Conservation (phyloP, 2,888 invertebrate species). For the Prosapia bicincta region DNA sequence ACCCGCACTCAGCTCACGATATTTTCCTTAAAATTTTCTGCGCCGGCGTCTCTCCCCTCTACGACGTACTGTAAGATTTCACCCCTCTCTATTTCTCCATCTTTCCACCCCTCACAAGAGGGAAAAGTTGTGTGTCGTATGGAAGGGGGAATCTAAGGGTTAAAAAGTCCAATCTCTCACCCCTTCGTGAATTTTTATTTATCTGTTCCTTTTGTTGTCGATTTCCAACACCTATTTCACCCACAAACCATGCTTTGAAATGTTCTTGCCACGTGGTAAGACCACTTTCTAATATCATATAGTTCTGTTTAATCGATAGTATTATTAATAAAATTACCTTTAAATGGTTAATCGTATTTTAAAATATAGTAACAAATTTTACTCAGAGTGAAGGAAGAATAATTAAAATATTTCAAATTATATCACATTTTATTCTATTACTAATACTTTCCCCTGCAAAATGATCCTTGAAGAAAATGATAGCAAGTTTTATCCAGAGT, state of each 20-base stretch:
- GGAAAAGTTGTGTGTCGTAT: slow-evolving; percentile 22
- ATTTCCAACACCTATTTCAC: neutral
- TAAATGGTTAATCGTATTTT: too few relatives aligned
- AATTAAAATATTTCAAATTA: too few relatives aligned
- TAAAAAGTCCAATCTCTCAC: slow-evolving; percentile 21
- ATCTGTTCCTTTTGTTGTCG: slow-evolving; percentile 3
- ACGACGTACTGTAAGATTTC: slow-evolving; percentile 31
- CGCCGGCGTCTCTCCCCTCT: slow-evolving; percentile 40
- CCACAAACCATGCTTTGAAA: neutral
- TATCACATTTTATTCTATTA: too few relatives aligned
- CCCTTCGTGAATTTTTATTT: slow-evolving; percentile 26
- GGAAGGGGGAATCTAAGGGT: slow-evolving; percentile 30
- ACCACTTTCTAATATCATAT: neutral
- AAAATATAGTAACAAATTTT: too few relatives aligned
- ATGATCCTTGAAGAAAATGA: too few relatives aligned
- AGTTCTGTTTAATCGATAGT: neutral
- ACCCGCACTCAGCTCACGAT: slow-evolving; percentile 32
- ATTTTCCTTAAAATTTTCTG: slow-evolving; percentile 41
- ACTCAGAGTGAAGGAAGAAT: too few relatives aligned
- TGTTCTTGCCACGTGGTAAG: neutral
- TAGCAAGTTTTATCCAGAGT: too few relatives aligned
- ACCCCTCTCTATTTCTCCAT: slow-evolving; percentile 33
- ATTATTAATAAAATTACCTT: too few relatives aligned
- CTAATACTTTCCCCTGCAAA: too few relatives aligned
- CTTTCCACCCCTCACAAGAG: slow-evolving; percentile 31